Evolutionary conservation across 2,797 vertebrate species (phyloP), one percentile per base, ranked within the genome.

Genomic region (Cyclopterus lumpus): DNA sequence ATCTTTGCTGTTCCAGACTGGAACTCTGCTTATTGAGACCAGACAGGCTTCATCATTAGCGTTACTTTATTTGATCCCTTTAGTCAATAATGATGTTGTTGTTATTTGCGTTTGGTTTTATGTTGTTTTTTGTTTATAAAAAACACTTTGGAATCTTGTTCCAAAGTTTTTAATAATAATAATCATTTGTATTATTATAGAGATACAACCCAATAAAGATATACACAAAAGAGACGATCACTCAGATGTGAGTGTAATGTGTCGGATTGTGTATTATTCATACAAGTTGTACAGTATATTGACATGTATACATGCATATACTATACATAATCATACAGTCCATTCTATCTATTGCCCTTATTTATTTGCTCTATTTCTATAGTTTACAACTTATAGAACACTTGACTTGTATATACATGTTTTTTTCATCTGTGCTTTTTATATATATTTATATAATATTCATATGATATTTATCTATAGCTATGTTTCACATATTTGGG

Each of bases 181-280:
- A 42, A 15, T 42, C 5, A 4, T 30, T 30, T 30, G 14, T 14
- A 42, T 14, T 42, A 42, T 42, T 15, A 42, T 14, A 84, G 74
- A 44, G 36, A 1, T 51, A 11, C 24, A 77, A 15, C 77, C 64
- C n/a, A 58, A 26, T 14, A 12, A 14, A 48, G 2, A 77, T 86
- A 48, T 86, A 49, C 71, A 49, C 48, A 0, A 79, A 77, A 5
- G 82, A 81, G n/a, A 53, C 15, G 0, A 32, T 89, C 44, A 67
- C 0, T 85, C 20, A 76, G 14, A 34, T 89, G 89, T 70, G 18
- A 58, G 10, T 68, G 83, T 8, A 14, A 75, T 44, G n/a, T 71
- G 20, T 87, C 86, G 84, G 18, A 2, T n/a, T n/a, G 11, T 89
- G 83, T 42, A 42, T 42, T 15, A 42, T 46, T 46, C 46, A 46